Evolutionary conservation across 2,797 vertebrate species (phyloP), one percentile per base, ranked within the genome.

Genomic region (Selene dorsalis): DNA sequence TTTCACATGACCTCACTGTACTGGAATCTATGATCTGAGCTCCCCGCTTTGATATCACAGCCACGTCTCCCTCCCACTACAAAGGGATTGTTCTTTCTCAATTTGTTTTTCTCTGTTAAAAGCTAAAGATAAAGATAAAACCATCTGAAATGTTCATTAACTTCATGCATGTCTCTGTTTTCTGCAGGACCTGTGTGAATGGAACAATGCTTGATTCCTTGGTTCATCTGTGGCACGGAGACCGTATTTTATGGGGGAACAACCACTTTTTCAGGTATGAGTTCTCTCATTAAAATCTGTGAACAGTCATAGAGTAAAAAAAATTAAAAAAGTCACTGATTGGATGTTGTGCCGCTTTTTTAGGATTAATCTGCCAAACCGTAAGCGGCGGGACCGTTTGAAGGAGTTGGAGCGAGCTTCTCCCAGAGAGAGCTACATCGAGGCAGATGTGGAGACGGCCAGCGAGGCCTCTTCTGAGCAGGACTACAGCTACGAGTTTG

Each of bases 401-500:
- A 99, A 96, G 95, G 98, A 99, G 72, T 91, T 95, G 83, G 98
- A 99, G 75, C 96, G 94, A 79, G 97, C 97, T 41, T 95, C 93
- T 41, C 93, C 94, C 22, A 90, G 93, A 30, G 91, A 95, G 16
- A 92, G 94, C 5, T 93, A 94, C 0, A 74, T 95, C 0, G 98
- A 99, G 26, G 95, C 91, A 18, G 98, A 99, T 55, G 69, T 97
- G 84, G 97, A 99, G 86, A 97, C 97, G 0, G 95, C 96, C 69
- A 99, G 98, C 13, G 97, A 99, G 93, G 96, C 97, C 6, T 99
- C 98, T 20, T 99, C 98, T 1, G 98, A 99, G 82, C 96, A 97
- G 82, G 98, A 99, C 91, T 99, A 98, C 88, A 99, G 95, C 93
- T 99, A 99, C 0, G 98, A 99, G 91, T 99, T 99, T 84, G 98